Percentiles rank a stretch among this genome's conserved stretches.
phyloP scores from a whole-genome alignment of 2,888 invertebrate species.

The Callyntrura sp. region DNA sequence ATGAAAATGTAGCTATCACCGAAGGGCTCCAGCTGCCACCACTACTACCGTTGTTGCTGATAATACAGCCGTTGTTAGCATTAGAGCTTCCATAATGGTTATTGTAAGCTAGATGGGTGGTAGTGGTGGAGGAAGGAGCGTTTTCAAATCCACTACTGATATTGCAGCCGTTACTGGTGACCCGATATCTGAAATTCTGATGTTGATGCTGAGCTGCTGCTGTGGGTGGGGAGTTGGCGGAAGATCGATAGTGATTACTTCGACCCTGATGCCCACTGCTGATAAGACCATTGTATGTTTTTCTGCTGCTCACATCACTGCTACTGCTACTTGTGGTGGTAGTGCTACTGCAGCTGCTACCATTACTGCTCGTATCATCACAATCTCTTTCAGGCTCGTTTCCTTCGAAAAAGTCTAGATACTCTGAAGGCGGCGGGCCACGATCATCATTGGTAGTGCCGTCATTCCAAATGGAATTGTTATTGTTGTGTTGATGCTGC shows the following conservation, averaged over 20 bases:
- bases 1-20: constrained; percentile 48
- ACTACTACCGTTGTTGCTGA: constrained; percentile 29
- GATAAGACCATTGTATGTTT: constrained; percentile 68
- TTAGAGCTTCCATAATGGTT: constrained; percentile 11
- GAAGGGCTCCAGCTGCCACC: constrained; percentile 52
- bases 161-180: constrained; percentile 65
- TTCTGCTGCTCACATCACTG: constrained; percentile 39
- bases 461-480: constrained; percentile 76
- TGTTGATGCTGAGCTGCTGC: constrained; percentile 62
- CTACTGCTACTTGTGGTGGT: constrained; percentile 57
- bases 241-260: constrained; percentile 76
- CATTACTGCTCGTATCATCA: constrained; percentile 74
- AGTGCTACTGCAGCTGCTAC: constrained; percentile 67
- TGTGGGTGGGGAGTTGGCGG: constrained; percentile 65
- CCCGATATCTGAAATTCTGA: constrained; percentile 75
- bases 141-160: constrained; percentile 75
- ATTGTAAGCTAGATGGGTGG: constrained; percentile 21
- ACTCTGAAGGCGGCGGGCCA: constrained; percentile 46
- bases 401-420: constrained; percentile 69
- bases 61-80: constrained; percentile 11
- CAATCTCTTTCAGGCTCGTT: constrained; percentile 73
- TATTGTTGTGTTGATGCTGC: constrained; percentile 78
- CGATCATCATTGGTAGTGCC: constrained; percentile 22
- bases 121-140: not conserved
- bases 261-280: constrained; percentile 75